Evolutionary conservation across 1,140 invertebrate species (phyloP).

Genomic region (Babylonia areolata): DNA sequence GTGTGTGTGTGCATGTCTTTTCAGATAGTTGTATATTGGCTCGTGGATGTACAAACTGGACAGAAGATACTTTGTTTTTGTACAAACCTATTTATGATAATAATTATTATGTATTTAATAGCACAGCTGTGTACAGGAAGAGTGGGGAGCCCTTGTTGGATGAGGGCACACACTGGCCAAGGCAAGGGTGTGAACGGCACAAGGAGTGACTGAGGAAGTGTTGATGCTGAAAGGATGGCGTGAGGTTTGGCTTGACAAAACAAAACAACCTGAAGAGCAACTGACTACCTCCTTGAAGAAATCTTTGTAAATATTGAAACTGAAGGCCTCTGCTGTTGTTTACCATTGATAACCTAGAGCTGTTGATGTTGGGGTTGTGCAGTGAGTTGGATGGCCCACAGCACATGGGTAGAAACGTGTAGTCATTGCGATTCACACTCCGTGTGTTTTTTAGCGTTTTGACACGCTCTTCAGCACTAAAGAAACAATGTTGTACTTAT

Average conservation of each 20-base stretch:
- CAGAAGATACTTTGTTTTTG: not conserved
- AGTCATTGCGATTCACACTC: not conserved
- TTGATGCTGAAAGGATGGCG: not conserved
- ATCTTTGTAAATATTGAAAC: not conserved
- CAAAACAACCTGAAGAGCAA: slow-evolving; percentile 11
- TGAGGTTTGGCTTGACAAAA: not conserved
- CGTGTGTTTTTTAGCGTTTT: too few species aligned
- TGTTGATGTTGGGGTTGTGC: too few species aligned
- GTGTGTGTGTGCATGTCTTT: not conserved
- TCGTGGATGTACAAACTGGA: not conserved
- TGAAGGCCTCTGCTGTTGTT: not conserved
- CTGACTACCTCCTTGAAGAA: slow-evolving; percentile 7
- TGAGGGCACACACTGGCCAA: too few species aligned
- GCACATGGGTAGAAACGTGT: too few species aligned
- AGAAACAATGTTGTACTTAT: not conserved
- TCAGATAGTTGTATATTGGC: not conserved
- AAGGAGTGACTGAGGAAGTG: not conserved
- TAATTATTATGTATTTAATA: not conserved
- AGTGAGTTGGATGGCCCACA: too few species aligned
- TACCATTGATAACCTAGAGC: too few species aligned
- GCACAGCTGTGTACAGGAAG: not conserved
- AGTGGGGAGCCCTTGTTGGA: too few species aligned
- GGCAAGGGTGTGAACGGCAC: not conserved
- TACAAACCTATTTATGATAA: not conserved
- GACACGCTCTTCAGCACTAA: not conserved